Base-by-base conservation (phyloP, 2,113 vertebrate genomes). In the Oophaga pumilio region DNA sequence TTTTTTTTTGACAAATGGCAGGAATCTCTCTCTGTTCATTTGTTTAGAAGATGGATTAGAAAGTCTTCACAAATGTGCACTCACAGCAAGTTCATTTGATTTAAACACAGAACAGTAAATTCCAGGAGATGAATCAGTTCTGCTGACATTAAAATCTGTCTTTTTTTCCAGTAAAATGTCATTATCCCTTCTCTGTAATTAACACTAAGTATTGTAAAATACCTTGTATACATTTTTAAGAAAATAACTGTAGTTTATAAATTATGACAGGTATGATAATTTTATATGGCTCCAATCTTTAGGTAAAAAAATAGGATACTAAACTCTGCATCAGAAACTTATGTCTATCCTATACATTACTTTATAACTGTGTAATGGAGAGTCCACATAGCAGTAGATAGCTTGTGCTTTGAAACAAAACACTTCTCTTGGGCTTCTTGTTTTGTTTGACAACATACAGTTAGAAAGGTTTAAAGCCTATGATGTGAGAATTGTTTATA, bases 1-100 rank as follows among this genome's bases (percentile, higher is more conserved):
- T 2, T 13, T 6, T 15, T 57, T 26, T 57, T 57, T 56, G 53
- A 24, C 57, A 15, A 59, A 60, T 14, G 18, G 56, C 43, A 80
- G 18, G 15, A 43, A 18, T 57, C 59, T 22, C 78, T 59, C 24
- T 26, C 18, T 49, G 78, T 81, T 64, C 20, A 68, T 82, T 66
- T 66, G 80, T 82, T 24, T 60, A 50, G 22, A 24, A 82, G 60
- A 82, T 82, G 80, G 80, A 82, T 66, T 82, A 82, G 11, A 68
- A 52, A n/a, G 43, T 68, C 80, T 82, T 50, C 22, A 68, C 43
- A 14, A 52, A 66, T 82, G 60, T 60, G 62, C 80, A 52, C 2
- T 68, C 80, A 68, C 60, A 82, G 80, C 80, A 68, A 50, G 60
- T 82, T 82, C 14, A 66, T 24, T 68, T 66, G 20, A 64, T 49